Evolutionary conservation across 2,888 invertebrate genomes (phyloP).

Genomic region (Ecliptopera silaceata): DNA sequence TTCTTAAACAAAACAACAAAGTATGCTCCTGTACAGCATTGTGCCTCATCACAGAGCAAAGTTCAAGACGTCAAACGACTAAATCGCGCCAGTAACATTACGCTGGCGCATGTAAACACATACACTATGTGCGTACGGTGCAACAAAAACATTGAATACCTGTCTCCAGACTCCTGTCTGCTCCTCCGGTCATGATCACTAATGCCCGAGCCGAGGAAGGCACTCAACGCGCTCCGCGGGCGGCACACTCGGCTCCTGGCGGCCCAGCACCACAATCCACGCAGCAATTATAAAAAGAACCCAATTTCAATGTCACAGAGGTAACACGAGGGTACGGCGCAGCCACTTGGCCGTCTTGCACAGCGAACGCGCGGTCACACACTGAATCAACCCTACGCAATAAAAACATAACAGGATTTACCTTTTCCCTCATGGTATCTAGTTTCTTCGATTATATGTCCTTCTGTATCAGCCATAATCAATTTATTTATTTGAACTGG

Average conservation of each 20-base stretch:
- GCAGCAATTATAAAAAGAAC: constrained; percentile 82
- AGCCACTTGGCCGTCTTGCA: constrained; percentile 57
- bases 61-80: constrained; percentile 33
- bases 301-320: constrained; percentile 81
- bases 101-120: constrained; percentile 46
- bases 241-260: constrained; percentile 63
- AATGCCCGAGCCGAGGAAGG: constrained; percentile 48
- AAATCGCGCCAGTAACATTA: constrained; percentile 45
- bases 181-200: constrained; percentile 73
- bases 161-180: constrained; percentile 68
- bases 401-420: constrained; percentile 77
- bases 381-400: constrained; percentile 67
- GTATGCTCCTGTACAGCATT: constrained; percentile 4
- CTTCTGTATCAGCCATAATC: constrained; percentile 81
- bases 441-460: constrained; percentile 77
- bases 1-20: constrained; percentile 19
- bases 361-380: constrained; percentile 64
- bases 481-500: constrained; percentile 65
- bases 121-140: constrained; percentile 52
- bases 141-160: constrained; percentile 74
- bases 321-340: constrained; percentile 74
- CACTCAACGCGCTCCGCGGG: constrained; percentile 58
- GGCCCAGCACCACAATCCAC: constrained; percentile 75
- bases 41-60: constrained; percentile 32
- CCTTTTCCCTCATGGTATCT: constrained; percentile 80